Evolutionary conservation across 2,113 vertebrate species (phyloP), one percentile per base, ranked within the genome.

Genomic region (Haliaeetus leucogaster): DNA sequence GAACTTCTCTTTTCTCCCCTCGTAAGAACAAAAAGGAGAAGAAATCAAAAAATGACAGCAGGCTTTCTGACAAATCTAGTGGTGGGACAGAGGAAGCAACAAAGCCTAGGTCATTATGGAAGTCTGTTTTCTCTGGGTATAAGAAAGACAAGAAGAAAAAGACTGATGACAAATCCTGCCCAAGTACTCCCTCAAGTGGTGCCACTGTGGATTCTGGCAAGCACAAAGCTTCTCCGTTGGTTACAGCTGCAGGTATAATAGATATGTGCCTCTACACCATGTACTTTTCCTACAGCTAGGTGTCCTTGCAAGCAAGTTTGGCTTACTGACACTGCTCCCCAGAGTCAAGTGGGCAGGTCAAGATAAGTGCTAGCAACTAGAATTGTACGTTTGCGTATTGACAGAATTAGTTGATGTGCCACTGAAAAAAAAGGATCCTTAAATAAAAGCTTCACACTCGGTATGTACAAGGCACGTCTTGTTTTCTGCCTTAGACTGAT

Each of bases 81-180:
- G 92, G 95, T 43, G 93, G 96, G 10, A 92, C 92, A 27, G 93
- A 98, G 6, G 99, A 99, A 7, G 97, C 98, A 1, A 96, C 99
- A 65, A 99, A 99, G 83, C 99, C 99, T 94, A 99, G 98, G 97
- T 99, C 99, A 0, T 82, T 99, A 79, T 99, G 99, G 99, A 99
- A 99, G 92, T 98, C 99, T 0, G 99, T 99, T 61, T 99, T 99
- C 97, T 99, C 99, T 2, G 99, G 99, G 11, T 99, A 99, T 97
- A 99, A 99, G 97, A 99, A 99, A 96, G 99, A 99, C 97, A 99
- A 99, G 85, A 99, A 99, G 98, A 99, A 99, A 95, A 99, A 99
- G 85, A 45, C 94, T 1, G 99, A 99, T 0, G 98, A 99, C 19
- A 99, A 98, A 89, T 99, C 99, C 3, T 99, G 98, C 86, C 98